Evolutionary conservation across 2,888 invertebrate genomes (phyloP).

Genomic region (Operophtera brumata): DNA sequence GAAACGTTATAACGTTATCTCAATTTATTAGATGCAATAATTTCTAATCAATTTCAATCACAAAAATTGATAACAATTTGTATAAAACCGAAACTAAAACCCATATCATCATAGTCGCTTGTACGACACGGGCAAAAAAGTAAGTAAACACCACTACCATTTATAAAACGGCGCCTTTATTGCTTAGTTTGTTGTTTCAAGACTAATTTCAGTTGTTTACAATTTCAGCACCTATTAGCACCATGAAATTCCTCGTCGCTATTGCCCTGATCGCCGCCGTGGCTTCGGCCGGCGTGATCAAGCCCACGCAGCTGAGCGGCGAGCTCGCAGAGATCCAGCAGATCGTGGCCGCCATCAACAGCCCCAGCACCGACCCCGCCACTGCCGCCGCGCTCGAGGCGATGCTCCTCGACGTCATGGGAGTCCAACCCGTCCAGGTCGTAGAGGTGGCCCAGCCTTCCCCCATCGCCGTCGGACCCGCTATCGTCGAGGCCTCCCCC

Average conservation of each 20-base stretch:
- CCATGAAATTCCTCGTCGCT: slow-evolving; percentile 61
- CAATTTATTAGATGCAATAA: too few relatives aligned
- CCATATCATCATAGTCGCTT: slow-evolving; percentile 14
- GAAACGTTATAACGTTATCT: too few relatives aligned
- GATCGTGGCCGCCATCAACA: slow-evolving; percentile 38
- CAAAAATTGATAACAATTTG: slow-evolving; percentile 5
- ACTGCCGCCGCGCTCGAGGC: slow-evolving; percentile 34
- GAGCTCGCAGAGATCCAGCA: slow-evolving; percentile 34
- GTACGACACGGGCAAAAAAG: slow-evolving; percentile 15
- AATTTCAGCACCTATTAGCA: slow-evolving; percentile 34
- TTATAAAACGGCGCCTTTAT: background rate
- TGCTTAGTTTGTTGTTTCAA: background rate
- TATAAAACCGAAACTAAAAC: slow-evolving; percentile 9
- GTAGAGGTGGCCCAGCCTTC: background rate
- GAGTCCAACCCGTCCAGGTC: too few relatives aligned
- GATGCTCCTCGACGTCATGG: slow-evolving; percentile 28
- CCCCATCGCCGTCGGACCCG: slow-evolving; percentile 9
- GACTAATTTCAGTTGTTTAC: background rate
- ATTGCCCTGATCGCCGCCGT: slow-evolving; percentile 57
- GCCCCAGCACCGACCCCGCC: slow-evolving; percentile 37
- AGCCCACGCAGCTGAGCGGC: slow-evolving; percentile 22
- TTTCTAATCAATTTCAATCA: too few relatives aligned
- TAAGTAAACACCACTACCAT: slow-evolving; percentile 1
- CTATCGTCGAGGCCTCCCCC: slow-evolving; percentile 26
- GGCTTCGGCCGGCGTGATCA: slow-evolving; percentile 52